phyloP scores from a whole-genome alignment of 2,797 vertebrate genomes.

The Lycodopsis pacificus region DNA sequence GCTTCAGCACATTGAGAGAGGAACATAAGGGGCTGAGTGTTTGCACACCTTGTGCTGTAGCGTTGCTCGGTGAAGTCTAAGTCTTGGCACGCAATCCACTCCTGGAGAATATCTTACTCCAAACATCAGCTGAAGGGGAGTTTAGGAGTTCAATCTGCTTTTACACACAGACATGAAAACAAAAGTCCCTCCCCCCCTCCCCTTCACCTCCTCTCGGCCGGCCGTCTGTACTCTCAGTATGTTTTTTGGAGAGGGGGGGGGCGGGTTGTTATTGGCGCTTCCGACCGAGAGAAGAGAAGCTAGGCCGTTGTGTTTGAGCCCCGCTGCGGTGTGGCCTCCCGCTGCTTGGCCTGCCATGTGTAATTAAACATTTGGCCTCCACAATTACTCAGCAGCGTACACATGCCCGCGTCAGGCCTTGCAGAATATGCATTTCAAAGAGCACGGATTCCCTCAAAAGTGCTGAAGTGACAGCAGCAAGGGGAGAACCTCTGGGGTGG shows the following conservation, averaged over 20 bases:
- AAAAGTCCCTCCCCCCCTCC: constrained; percentile 28
- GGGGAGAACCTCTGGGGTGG: constrained; percentile 88
- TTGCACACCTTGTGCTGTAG: constrained; percentile 40
- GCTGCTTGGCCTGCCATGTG: constrained; percentile 97
- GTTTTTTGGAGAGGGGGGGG: constrained; percentile 44
- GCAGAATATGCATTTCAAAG: constrained; percentile 98
- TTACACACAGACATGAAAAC: constrained; percentile 44
- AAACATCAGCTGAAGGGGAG: not conserved
- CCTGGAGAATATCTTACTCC: not conserved
- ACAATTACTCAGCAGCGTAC: constrained; percentile 95
- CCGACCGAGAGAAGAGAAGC: constrained; percentile 56
- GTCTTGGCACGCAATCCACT: not conserved
- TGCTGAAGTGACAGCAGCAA: constrained; percentile 93
- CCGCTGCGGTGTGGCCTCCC: constrained; percentile 73
- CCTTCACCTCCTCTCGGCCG: constrained; percentile 37
- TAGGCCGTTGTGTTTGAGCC: constrained; percentile 80
- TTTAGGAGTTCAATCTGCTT: constrained; percentile 33
- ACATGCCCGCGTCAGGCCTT: constrained; percentile 92
- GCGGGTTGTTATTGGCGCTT: constrained; percentile 59
- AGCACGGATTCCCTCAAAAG: constrained; percentile 92
- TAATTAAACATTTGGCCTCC: constrained; percentile 99
- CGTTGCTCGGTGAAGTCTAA: constrained; percentile 10
- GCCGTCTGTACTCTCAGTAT: constrained; percentile 62
- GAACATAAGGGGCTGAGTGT: constrained; percentile 43
- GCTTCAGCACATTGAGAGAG: constrained; percentile 40